Conservation (phyloP, 1,140 invertebrate species). For the Aporrectodea caliginosa region DNA sequence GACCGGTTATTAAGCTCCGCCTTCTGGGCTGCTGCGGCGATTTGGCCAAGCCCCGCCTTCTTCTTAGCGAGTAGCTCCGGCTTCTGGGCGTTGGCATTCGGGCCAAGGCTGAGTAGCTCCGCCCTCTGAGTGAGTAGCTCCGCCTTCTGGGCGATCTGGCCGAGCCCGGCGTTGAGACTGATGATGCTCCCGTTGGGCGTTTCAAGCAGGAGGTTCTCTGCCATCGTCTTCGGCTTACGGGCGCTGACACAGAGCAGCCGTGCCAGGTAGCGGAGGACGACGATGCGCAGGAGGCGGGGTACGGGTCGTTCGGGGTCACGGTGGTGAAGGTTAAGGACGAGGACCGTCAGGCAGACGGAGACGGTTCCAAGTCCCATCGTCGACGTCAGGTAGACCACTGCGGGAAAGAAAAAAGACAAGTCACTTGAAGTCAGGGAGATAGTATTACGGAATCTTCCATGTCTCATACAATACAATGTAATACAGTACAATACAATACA, state of each 20-base stretch:
- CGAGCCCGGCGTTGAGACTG: slow-evolving; percentile 14
- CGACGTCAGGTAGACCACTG: slow-evolving; percentile 99
- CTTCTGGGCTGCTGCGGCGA: background rate
- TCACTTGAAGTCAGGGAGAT: too few relatives aligned
- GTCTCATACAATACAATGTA: too few relatives aligned
- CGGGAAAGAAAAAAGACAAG: too few relatives aligned
- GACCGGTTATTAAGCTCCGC: background rate
- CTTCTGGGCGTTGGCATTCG: too few relatives aligned
- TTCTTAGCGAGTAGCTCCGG: background rate
- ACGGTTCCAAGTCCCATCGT: slow-evolving; percentile 99
- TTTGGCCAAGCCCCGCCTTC: background rate
- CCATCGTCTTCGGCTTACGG: too few relatives aligned
- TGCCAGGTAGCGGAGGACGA: slow-evolving; percentile 13
- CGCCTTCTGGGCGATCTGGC: too few relatives aligned
- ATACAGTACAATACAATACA: too few relatives aligned
- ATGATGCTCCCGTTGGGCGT: background rate
- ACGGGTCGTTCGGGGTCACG: slow-evolving; percentile 55
- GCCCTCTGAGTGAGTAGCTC: too few relatives aligned
- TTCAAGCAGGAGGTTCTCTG: slow-evolving; percentile 6
- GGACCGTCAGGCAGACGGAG: slow-evolving; percentile 97
- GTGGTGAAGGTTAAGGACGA: too few relatives aligned
- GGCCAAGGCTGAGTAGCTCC: too few relatives aligned
- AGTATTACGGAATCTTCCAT: too few relatives aligned
- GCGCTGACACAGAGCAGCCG: background rate
- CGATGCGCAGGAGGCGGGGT: background rate